Evolutionary conservation across 1,140 invertebrate species (phyloP).

Genomic region (Drosophila miranda): DNA sequence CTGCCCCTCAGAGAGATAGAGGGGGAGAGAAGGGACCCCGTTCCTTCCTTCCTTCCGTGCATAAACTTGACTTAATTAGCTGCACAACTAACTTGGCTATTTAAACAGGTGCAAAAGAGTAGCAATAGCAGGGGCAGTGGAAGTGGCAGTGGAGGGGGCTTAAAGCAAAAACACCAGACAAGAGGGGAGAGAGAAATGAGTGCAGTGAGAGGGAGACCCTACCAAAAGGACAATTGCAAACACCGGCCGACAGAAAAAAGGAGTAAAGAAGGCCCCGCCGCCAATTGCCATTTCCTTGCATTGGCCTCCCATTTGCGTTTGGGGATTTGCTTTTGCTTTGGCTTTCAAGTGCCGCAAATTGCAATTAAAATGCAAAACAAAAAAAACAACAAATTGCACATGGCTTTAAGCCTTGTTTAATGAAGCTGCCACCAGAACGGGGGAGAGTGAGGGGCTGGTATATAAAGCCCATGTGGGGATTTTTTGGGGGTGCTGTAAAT

Average conservation of each 20-base stretch:
- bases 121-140: no score
- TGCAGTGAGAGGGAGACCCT: not conserved
- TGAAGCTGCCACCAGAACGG: not conserved
- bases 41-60: conserved; percentile 50
- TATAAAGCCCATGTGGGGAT: no score
- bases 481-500: no score
- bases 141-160: not conserved
- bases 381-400: conserved; percentile 15
- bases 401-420: conserved; percentile 31
- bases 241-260: not conserved
- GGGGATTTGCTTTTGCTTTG: conserved; percentile 48
- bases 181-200: conserved; percentile 1
- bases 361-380: conserved; percentile 42
- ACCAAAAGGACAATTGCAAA: no score
- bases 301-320: conserved; percentile 38
- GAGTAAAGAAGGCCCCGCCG: conserved; percentile 1
- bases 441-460: not conserved
- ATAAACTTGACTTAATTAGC: conserved; percentile 81
- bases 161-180: conserved; percentile 12
- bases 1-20: conserved; percentile 8
- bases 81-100: conserved; percentile 75
- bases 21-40: not conserved
- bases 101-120: conserved; percentile 66
- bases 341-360: conserved; percentile 43
- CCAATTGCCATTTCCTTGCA: conserved; percentile 44